Conservation (phyloP, 1,140 invertebrate species). For the Pseudachorutes palmiensis region DNA sequence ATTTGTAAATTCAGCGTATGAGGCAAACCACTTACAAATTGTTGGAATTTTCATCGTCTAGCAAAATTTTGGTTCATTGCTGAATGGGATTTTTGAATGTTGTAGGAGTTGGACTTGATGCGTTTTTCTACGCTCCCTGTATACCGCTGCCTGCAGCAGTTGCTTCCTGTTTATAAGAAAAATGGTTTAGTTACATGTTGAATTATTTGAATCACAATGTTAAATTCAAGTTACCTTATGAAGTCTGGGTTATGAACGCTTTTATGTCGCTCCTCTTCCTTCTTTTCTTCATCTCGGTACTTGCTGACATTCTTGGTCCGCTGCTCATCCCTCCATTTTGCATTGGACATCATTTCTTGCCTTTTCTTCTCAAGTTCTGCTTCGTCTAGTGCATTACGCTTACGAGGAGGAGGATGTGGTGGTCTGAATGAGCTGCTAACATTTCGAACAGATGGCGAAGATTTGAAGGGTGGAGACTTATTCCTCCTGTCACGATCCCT, state of each 20-base stretch:
- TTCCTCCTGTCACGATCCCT: not conserved
- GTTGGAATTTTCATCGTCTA: conserved; percentile 42
- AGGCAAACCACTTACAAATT: not conserved
- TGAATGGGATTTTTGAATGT: conserved; percentile 59
- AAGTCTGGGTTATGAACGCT: conserved; percentile 48
- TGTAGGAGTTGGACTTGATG: conserved; percentile 71
- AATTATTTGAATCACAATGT: conserved; percentile 18
- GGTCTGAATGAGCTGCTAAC: not conserved
- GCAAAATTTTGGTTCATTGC: conserved; percentile 67
- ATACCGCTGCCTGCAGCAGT: conserved; percentile 57
- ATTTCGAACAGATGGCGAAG: too few relatives aligned
- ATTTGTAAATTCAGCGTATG: not conserved
- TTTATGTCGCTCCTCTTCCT: conserved; percentile 49
- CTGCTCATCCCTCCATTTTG: conserved; percentile 59
- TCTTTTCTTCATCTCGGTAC: conserved; percentile 55
- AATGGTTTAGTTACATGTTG: not conserved
- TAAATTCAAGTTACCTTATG: conserved; percentile 46
- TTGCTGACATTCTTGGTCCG: conserved; percentile 54
- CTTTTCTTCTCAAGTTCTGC: conserved; percentile 62
- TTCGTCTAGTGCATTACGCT: conserved; percentile 48
- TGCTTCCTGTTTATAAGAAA: conserved; percentile 51
- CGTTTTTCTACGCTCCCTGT: conserved; percentile 60
- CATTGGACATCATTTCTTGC: conserved; percentile 75
- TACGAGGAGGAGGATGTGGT: too few relatives aligned
- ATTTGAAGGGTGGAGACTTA: too few relatives aligned